Percentiles rank a stretch among this genome's conserved stretches.
These are phyloP conservation scores for Chauna torquata DNA, from an alignment of 2,113 vertebrate species.

Conservation along the genomic window DNA sequence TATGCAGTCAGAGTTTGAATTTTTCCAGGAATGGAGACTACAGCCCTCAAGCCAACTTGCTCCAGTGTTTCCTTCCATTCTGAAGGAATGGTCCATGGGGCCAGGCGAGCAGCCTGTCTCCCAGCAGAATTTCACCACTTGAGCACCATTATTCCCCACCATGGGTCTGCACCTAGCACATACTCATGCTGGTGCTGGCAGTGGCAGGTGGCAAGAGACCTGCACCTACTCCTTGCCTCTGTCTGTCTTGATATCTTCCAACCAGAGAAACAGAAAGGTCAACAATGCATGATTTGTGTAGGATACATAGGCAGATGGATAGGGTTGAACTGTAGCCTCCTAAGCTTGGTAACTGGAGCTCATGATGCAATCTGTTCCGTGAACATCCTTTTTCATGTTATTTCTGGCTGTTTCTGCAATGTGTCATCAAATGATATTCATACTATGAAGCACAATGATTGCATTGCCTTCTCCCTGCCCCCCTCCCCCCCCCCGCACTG, in stretches of 20 bases:
- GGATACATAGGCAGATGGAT: background rate
- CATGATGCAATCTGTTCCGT: conserved; percentile 38
- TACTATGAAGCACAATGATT: background rate
- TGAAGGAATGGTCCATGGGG: fast-evolving
- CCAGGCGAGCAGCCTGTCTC: background rate
- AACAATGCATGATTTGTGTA: background rate
- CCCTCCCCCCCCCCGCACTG: too few relatives aligned
- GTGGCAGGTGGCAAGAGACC: background rate
- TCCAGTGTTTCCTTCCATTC: background rate
- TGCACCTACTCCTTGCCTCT: background rate
- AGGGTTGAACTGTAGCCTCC: background rate
- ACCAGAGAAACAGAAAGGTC: background rate
- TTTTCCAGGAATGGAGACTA: background rate
- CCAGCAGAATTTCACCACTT: background rate
- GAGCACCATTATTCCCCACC: fast-evolving
- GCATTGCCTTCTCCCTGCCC: background rate
- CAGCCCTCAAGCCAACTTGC: fast-evolving
- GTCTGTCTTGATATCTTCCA: background rate
- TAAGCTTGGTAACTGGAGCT: background rate
- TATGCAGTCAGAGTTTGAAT: background rate
- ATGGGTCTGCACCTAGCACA: background rate
- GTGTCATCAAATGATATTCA: conserved; percentile 44
- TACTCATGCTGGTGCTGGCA: background rate
- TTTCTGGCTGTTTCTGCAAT: conserved; percentile 41
- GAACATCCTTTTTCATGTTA: conserved; percentile 32